These are phyloP conservation scores for Drosophila parvula DNA, from an alignment of 1,140 invertebrate species.

Conservation along the genomic window DNA sequence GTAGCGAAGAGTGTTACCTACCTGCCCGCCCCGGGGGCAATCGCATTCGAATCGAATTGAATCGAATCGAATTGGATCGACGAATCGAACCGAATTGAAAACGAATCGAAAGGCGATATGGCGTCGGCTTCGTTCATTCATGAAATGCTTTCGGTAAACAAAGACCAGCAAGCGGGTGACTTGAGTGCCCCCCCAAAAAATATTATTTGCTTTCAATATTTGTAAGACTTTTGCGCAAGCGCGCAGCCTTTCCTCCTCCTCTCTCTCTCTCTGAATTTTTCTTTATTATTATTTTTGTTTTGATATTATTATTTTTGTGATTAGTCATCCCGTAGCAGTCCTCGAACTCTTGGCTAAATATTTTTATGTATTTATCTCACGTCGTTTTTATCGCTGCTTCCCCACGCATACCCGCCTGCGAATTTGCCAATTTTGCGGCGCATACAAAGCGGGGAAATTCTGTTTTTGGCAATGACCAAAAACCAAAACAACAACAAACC, in stretches of 20 bases:
- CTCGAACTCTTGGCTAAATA: slow-evolving; percentile 39
- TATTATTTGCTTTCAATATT: slow-evolving; percentile 1
- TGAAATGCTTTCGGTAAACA: slow-evolving; percentile 31
- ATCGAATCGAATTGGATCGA: slow-evolving; percentile 18
- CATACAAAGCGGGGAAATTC: slow-evolving; percentile 72
- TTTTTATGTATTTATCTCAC: slow-evolving; percentile 74
- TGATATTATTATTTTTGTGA: slow-evolving; percentile 6
- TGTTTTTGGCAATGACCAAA: slow-evolving; percentile 47
- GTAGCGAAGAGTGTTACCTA: slow-evolving; percentile 34
- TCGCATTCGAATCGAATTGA: slow-evolving; percentile 23
- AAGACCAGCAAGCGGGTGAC: slow-evolving; percentile 18
- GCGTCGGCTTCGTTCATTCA: slow-evolving; percentile 28
- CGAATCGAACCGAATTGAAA: slow-evolving; percentile 18
- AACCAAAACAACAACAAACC: slow-evolving; percentile 29
- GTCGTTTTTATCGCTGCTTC: slow-evolving; percentile 44
- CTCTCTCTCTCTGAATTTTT: not conserved
- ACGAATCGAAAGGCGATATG: slow-evolving; percentile 19
- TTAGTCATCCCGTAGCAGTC: slow-evolving; percentile 17
- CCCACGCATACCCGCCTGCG: not conserved
- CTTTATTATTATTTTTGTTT: slow-evolving; percentile 25
- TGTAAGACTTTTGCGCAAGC: slow-evolving; percentile 26
- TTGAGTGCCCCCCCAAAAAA: slow-evolving; percentile 1
- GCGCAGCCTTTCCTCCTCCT: slow-evolving; percentile 14
- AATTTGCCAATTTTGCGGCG: slow-evolving; percentile 62
- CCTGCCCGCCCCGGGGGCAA: slow-evolving; percentile 23